Percentiles rank a stretch among this genome's conserved stretches.
These are phyloP conservation scores for Andrena bicolor DNA, from an alignment of 2,888 invertebrate genomes.

Conservation along the genomic window DNA sequence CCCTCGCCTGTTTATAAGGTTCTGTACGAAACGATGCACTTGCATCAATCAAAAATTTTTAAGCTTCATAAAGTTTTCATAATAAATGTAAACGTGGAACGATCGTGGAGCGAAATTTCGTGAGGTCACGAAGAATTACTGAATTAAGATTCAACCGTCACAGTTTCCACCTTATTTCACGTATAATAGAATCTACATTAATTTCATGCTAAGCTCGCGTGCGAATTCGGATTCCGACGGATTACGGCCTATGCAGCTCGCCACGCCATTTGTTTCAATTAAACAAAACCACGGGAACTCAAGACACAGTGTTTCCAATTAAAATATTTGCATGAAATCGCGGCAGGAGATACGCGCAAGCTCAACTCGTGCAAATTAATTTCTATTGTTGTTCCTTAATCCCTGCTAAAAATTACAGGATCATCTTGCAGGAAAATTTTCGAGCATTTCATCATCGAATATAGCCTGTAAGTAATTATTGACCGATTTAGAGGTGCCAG, in stretches of 20 bases:
- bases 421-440: neutral
- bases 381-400: constrained; percentile 1
- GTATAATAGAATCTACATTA: constrained; percentile 35
- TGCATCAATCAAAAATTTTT: too few species aligned
- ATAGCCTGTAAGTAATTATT: neutral
- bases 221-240: constrained; percentile 28
- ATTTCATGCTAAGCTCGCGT: constrained; percentile 16
- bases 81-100: neutral
- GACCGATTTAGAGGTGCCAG: too few species aligned
- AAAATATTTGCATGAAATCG: constrained; percentile 17
- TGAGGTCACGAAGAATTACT: neutral
- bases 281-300: constrained; percentile 7
- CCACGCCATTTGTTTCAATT: constrained; percentile 16
- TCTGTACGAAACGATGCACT: too few species aligned
- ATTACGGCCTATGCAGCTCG: constrained; percentile 18
- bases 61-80: too few species aligned
- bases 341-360: too few species aligned
- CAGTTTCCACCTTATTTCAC: constrained; percentile 34
- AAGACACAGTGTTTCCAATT: constrained; percentile 8
- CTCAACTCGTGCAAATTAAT: neutral
- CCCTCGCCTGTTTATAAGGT: too few species aligned
- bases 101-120: constrained; percentile 4
- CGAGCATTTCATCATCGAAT: neutral
- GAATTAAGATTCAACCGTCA: constrained; percentile 23
- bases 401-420: neutral